phyloP scores from a whole-genome alignment of 2,888 invertebrate genomes.

The Agrochola circellaris region DNA sequence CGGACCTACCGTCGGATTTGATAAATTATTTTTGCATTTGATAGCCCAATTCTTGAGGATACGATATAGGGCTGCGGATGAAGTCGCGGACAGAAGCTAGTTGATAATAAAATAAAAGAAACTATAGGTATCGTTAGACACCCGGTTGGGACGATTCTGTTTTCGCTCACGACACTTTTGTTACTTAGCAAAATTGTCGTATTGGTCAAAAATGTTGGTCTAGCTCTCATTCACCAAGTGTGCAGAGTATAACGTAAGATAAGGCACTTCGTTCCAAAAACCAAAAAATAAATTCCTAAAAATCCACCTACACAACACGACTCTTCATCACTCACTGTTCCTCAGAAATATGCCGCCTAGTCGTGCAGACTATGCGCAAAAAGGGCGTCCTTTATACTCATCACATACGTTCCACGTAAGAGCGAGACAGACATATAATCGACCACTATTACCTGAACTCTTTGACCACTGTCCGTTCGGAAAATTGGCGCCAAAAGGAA shows the following conservation, averaged over 20 bases:
- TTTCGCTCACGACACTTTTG: too few species aligned
- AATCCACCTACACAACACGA: conserved; percentile 8
- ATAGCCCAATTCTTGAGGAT: too few species aligned
- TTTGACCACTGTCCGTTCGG: conserved; percentile 50
- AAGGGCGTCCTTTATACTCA: conserved; percentile 88
- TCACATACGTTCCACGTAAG: conserved; percentile 86
- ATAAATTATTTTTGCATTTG: too few species aligned
- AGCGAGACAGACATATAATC: conserved; percentile 71
- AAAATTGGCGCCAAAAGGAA: conserved; percentile 25
- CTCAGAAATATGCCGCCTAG: conserved; percentile 89
- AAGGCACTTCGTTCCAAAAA: too few species aligned
- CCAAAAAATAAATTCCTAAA: neutral
- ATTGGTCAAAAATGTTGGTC: too few species aligned
- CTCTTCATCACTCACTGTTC: conserved; percentile 74
- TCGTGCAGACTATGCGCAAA: conserved; percentile 89
- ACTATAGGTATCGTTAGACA: neutral
- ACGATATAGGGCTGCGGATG: too few species aligned
- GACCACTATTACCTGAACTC: conserved; percentile 56
- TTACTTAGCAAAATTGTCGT: too few species aligned
- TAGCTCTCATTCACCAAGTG: neutral
- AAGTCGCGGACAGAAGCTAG: too few species aligned
- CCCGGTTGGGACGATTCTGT: too few species aligned
- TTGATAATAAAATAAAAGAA: neutral
- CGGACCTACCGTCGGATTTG: too few species aligned
- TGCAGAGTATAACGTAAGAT: neutral